Evolutionary conservation across 2,797 vertebrate species (phyloP), one percentile per base, ranked within the genome.

Genomic region (Pachyuromys duprasi): DNA sequence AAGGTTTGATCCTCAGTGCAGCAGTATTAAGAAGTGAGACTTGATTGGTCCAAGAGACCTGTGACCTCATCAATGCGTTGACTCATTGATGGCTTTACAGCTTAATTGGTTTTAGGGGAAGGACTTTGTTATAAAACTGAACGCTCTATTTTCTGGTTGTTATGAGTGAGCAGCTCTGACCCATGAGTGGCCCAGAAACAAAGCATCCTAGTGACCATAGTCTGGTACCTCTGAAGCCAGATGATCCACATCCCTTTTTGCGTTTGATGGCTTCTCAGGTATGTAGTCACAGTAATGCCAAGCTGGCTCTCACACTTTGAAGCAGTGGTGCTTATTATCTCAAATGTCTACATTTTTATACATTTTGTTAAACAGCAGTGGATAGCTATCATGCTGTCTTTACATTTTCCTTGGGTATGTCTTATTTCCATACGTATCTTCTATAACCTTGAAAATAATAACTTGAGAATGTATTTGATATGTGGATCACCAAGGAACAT

Each of bases 381-480:
- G 17, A 24, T 53, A 75, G 31, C 15, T 69, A 45, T 60, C 12
- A 75, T 1, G 13, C 6, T 28, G 3, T 75, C 57, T 86, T 76
- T 74, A 70, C 4, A 81, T 93, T 87, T 94, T 83, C 42, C 31
- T 86, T 60, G 36, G 8, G 24, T 84, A 8, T 42, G 53, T 33
- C 60, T 95, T 69, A 65, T 17, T 91, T 87, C 33, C 82, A 2
- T 57, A 15, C 33, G 14, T 49, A 53, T 57, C 57, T 95, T 92
- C 49, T 17, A 76, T 9, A 67, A 84, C 14, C 36, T 89, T 91
- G 26, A 80, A 49, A 80, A 83, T 70, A 82, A 42, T 55, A 89
- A 63, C 33, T 83, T 83, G 22, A 89, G 63, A 57, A 74, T 96
- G 20, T n/a, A 86, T 75, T 42, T 90, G 60, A 53, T 78, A 74